Conservation (phyloP, 2,888 invertebrate genomes). For the Lacanobia wlatinum region DNA sequence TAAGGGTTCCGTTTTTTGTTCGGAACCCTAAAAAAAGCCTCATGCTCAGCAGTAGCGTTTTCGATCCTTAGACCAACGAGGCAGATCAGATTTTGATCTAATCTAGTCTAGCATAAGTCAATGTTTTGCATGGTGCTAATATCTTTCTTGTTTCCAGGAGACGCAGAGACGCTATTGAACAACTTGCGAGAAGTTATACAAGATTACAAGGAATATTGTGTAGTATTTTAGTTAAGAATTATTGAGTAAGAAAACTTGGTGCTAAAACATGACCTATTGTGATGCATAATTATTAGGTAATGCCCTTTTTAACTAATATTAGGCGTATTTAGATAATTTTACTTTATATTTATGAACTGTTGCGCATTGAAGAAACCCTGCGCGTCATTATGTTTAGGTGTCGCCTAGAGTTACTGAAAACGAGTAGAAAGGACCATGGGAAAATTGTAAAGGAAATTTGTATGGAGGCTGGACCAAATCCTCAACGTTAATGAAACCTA, state of each 20-base stretch:
- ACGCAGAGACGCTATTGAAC: slow-evolving; percentile 65
- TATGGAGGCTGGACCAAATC: no score
- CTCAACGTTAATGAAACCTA: no score
- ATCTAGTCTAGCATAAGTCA: no score
- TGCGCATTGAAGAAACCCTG: neutral
- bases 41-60: no score
- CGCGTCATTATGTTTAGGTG: neutral
- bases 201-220: slow-evolving; percentile 68
- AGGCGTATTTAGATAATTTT: no score
- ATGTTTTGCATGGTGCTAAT: no score
- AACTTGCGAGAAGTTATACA: slow-evolving; percentile 69
- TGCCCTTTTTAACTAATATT: neutral
- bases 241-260: slow-evolving; percentile 13
- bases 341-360: neutral
- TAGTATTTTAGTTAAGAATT: slow-evolving; percentile 64
- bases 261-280: slow-evolving; percentile 2
- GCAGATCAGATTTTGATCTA: no score
- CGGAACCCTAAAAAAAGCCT: no score
- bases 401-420: neutral
- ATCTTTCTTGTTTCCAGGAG: slow-evolving; percentile 68
- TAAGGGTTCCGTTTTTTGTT: no score
- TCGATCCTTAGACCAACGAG: no score
- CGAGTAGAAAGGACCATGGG: no score
- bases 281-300: neutral
- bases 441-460: no score